Conservation (phyloP, 2,797 vertebrate genomes). For the Sebastes elongatus region DNA sequence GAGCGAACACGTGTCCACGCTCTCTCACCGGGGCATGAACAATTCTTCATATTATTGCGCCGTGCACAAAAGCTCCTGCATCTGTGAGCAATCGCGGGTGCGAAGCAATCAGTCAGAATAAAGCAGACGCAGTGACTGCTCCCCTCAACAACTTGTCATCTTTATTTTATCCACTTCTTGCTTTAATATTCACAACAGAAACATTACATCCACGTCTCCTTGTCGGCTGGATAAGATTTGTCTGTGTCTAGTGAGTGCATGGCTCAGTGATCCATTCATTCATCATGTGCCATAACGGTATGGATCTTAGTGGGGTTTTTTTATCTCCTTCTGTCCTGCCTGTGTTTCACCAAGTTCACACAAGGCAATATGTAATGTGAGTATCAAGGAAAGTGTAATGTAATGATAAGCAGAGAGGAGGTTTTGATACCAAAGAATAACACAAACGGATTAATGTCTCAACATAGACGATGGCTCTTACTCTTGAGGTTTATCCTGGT, state of each 20-base stretch:
- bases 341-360: conserved; percentile 6
- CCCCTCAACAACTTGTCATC: conserved; percentile 50
- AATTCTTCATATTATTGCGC: conserved; percentile 46
- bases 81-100: conserved; percentile 34
- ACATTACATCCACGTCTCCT: conserved; percentile 19
- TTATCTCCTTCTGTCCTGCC: not conserved
- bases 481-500: conserved; percentile 26
- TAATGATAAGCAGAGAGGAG: conserved; percentile 22
- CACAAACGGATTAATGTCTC: conserved; percentile 18
- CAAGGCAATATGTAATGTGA: not conserved
- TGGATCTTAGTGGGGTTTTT: not conserved
- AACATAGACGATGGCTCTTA: not conserved
- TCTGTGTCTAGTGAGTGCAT: conserved; percentile 19
- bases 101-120: conserved; percentile 56
- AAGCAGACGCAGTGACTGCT: conserved; percentile 35
- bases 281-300: not conserved
- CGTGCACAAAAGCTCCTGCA: conserved; percentile 26
- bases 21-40: conserved; percentile 26
- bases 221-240: conserved; percentile 29
- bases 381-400: not conserved
- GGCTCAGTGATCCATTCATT: conserved; percentile 24
- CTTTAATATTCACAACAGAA: conserved; percentile 50
- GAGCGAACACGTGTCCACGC: conserved; percentile 11
- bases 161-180: conserved; percentile 49
- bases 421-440: conserved; percentile 21